Evolutionary conservation across 2,888 invertebrate genomes (phyloP).

Genomic region (Dasypolia templi): DNA sequence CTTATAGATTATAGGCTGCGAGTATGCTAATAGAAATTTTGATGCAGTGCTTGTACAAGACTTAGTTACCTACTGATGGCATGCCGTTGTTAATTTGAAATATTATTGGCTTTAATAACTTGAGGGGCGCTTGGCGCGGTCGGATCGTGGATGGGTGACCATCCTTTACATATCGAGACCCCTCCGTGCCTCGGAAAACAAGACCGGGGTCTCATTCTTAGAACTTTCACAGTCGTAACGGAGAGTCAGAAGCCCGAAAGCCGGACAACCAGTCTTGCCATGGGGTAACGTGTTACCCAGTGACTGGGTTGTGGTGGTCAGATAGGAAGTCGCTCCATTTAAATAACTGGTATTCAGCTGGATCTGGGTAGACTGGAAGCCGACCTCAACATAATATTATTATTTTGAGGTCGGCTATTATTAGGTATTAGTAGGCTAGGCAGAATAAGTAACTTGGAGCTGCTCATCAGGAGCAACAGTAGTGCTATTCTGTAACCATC

Average conservation of each 20-base stretch:
- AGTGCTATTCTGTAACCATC: too few species aligned
- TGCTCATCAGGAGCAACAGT: too few species aligned
- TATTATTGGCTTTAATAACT: neutral
- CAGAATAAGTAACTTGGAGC: neutral
- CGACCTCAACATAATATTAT: neutral
- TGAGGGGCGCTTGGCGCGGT: neutral
- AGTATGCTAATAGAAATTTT: constrained; percentile 30
- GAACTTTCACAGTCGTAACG: neutral
- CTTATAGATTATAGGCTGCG: too few species aligned
- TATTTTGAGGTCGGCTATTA: too few species aligned
- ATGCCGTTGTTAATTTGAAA: constrained; percentile 18
- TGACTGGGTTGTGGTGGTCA: neutral
- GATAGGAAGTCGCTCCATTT: neutral
- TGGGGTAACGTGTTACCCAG: neutral
- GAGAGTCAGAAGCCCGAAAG: neutral
- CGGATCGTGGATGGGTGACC: neutral
- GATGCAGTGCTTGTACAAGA: constrained; percentile 6
- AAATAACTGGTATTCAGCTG: neutral
- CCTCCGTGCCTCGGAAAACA: too few species aligned
- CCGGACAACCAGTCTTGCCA: neutral
- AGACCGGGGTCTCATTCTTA: neutral
- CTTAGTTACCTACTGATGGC: neutral
- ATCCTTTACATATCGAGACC: neutral
- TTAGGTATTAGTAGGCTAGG: too few species aligned
- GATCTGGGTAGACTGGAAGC: neutral